Percentiles rank a stretch among this genome's conserved stretches.
Evolutionary conservation across 2,888 invertebrate species (phyloP).

Genomic region (Acrobasis suavella): DNA sequence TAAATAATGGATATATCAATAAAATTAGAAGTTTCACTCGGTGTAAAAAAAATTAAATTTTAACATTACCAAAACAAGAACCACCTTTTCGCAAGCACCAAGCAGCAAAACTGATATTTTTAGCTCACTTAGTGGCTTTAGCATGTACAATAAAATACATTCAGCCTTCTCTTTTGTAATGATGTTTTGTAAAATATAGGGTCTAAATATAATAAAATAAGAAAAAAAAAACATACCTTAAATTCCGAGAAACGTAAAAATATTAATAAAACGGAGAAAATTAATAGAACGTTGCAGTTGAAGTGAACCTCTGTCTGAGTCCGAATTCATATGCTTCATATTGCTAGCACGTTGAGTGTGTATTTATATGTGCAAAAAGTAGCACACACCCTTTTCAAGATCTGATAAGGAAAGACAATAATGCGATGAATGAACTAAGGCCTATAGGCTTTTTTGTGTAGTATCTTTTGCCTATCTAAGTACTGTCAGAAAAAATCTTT

Average conservation of each 20-base stretch:
- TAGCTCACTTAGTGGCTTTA: too few species aligned
- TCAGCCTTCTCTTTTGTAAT: too few species aligned
- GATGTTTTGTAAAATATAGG: not conserved
- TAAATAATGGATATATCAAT: too few species aligned
- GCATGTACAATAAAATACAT: too few species aligned
- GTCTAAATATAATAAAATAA: not conserved
- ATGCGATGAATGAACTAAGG: not conserved
- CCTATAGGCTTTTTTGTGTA: slow-evolving; percentile 2
- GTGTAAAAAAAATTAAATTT: too few species aligned
- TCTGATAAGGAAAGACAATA: not conserved
- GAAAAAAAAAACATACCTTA: not conserved
- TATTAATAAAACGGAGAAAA: not conserved
- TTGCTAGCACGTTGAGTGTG: not conserved
- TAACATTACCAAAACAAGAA: too few species aligned
- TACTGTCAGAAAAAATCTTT: not conserved
- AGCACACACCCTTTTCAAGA: not conserved
- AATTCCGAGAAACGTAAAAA: not conserved
- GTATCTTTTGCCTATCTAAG: not conserved
- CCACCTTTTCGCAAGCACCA: too few species aligned
- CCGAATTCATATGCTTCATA: not conserved
- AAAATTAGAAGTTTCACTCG: too few species aligned
- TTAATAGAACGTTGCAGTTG: not conserved
- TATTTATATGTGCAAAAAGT: slow-evolving; percentile 4
- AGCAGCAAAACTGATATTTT: too few species aligned
- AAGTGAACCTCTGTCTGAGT: not conserved